Percentiles rank a stretch among this genome's conserved stretches.
These are phyloP conservation scores for Diaperis boleti DNA, from an alignment of 2,888 invertebrate species.

Conservation along the genomic window DNA sequence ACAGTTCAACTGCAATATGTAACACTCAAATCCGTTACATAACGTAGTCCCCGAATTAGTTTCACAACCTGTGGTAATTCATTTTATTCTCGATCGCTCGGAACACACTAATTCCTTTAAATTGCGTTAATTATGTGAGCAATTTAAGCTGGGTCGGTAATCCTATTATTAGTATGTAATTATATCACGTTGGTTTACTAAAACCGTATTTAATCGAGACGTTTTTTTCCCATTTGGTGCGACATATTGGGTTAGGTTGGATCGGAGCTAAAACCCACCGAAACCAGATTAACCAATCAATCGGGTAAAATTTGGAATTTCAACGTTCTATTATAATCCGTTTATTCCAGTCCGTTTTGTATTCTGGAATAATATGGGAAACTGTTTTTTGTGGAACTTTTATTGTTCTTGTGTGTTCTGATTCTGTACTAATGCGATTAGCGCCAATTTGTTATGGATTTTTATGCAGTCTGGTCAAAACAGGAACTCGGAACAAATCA, in stretches of 20 bases:
- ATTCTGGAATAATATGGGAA: background rate
- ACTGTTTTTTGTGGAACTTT: background rate
- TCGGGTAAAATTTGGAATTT: slow-evolving; percentile 14
- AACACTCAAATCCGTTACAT: too few relatives aligned
- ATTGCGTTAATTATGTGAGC: too few relatives aligned
- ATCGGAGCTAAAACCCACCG: slow-evolving; percentile 1
- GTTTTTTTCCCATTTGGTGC: background rate
- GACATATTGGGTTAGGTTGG: background rate
- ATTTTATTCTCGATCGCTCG: too few relatives aligned
- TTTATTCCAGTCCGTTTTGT: slow-evolving; percentile 4
- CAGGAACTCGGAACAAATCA: slow-evolving; percentile 3
- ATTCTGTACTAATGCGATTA: background rate
- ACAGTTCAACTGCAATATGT: too few relatives aligned
- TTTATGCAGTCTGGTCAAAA: background rate
- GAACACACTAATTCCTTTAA: too few relatives aligned
- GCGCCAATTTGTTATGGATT: slow-evolving; percentile 1
- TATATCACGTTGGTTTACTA: background rate
- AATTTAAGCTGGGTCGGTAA: too few relatives aligned
- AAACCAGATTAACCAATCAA: slow-evolving; percentile 22
- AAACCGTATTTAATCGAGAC: background rate
- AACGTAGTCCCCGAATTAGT: too few relatives aligned
- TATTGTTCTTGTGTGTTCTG: background rate
- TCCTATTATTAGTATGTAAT: background rate
- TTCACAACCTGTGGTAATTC: too few relatives aligned
- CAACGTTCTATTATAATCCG: slow-evolving; percentile 12